phyloP scores from a whole-genome alignment of 2,888 invertebrate species.

The Phoronis australis region DNA sequence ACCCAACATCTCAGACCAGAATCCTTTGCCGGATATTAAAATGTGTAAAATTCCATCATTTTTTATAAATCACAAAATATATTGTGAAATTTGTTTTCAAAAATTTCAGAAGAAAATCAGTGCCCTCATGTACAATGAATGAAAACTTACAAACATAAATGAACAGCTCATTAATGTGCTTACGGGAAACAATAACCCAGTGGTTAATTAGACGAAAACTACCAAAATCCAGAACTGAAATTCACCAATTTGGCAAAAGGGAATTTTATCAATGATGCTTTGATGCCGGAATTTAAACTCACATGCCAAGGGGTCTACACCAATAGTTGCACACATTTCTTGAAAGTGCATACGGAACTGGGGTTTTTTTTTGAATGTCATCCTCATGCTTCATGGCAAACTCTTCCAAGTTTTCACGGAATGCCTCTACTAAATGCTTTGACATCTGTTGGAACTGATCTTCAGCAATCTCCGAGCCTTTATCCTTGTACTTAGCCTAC shows the following conservation, averaged over 20 bases:
- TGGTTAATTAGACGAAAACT: too few relatives aligned
- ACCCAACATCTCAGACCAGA: slow-evolving; percentile 94
- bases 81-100: not conserved
- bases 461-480: slow-evolving; percentile 86
- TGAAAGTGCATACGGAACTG: slow-evolving; percentile 94
- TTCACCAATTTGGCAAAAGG: not conserved
- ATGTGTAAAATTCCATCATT: not conserved
- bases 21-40: slow-evolving; percentile 62
- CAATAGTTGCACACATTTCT: slow-evolving; percentile 98
- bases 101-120: too few relatives aligned
- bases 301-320: slow-evolving; percentile 95
- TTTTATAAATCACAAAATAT: not conserved
- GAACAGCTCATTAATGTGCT: too few relatives aligned
- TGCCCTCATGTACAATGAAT: too few relatives aligned
- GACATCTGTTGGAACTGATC: slow-evolving; percentile 87
- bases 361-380: slow-evolving; percentile 89
- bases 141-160: too few relatives aligned
- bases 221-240: too few relatives aligned
- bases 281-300: slow-evolving; percentile 57
- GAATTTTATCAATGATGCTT: not conserved
- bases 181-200: too few relatives aligned
- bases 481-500: slow-evolving; percentile 85
- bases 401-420: slow-evolving; percentile 85
- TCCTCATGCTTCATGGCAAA: slow-evolving; percentile 92
- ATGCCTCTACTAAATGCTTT: slow-evolving; percentile 87